A percentile compares a stretch with the other conserved stretches of the same genome.
These are phyloP conservation scores for Boloria selene DNA, from an alignment of 2,888 invertebrate species.

Conservation along the genomic window DNA sequence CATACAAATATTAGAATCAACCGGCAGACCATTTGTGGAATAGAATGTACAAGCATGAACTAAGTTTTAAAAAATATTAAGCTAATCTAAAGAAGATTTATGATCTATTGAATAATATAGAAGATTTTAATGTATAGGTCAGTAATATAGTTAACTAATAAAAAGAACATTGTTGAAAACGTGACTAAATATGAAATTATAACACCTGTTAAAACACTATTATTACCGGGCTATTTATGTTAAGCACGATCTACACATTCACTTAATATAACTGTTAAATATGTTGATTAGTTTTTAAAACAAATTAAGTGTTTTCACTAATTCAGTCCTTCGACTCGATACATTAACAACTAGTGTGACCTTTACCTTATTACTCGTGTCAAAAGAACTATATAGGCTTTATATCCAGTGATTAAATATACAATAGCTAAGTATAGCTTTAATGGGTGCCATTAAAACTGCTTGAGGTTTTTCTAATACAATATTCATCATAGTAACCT, in stretches of 20 bases:
- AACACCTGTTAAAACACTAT: slow-evolving; percentile 16
- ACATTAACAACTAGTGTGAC: slow-evolving; percentile 34
- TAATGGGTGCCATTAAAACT: background rate
- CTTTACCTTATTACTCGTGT: slow-evolving; percentile 41
- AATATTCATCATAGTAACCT: background rate
- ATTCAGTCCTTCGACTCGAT: slow-evolving; percentile 18
- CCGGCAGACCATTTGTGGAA: too few relatives aligned
- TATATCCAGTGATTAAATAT: background rate
- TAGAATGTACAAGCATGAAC: too few relatives aligned
- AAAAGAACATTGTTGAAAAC: slow-evolving; percentile 1
- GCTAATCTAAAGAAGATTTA: slow-evolving; percentile 3
- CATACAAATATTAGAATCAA: too few relatives aligned
- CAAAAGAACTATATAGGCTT: slow-evolving; percentile 29
- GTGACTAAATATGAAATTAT: slow-evolving; percentile 2
- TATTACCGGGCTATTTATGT: slow-evolving; percentile 6
- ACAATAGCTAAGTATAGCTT: background rate
- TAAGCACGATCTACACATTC: slow-evolving; percentile 11
- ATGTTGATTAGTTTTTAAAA: slow-evolving; percentile 7
- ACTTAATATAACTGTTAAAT: background rate
- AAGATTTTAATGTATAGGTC: background rate
- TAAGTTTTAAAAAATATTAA: background rate
- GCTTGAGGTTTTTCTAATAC: background rate
- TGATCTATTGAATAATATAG: slow-evolving; percentile 4
- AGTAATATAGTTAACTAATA: too few relatives aligned
- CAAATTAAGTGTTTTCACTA: slow-evolving; percentile 15